A percentile compares a stretch with the other conserved stretches of the same genome.
Conservation (phyloP, 35 echinoderm and acorn worm genomes). For the Amphiura filiformis region DNA sequence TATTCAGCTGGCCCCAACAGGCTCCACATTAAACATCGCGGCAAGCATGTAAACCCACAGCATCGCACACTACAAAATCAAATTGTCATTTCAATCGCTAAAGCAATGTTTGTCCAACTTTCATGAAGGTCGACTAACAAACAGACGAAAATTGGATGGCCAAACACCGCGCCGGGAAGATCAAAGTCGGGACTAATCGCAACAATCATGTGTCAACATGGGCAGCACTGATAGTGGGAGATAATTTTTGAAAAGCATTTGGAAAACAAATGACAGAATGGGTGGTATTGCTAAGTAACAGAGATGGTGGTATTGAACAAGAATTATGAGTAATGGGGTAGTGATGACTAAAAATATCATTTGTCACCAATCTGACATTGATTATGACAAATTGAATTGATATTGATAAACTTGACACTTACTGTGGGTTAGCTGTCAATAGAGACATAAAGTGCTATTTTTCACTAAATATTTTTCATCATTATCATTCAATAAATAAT, state of each 20-base stretch:
- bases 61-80: too few species aligned
- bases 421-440: too few species aligned
- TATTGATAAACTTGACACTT: background rate
- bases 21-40: too few species aligned
- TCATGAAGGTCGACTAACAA: background rate
- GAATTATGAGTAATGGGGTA: background rate
- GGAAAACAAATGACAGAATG: background rate
- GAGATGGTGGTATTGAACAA: background rate
- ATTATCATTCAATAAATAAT: too few species aligned
- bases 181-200: background rate
- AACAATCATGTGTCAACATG: conserved; percentile 1
- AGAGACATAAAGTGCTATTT: too few species aligned
- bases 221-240: background rate
- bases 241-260: background rate
- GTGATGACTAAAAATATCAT: background rate
- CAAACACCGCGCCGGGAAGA: background rate
- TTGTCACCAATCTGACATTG: background rate
- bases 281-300: background rate
- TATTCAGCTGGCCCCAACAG: too few species aligned
- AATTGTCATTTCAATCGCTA: too few species aligned
- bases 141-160: background rate
- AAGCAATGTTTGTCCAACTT: background rate
- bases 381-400: background rate
- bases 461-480: too few species aligned
- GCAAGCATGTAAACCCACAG: too few species aligned